A percentile compares a stretch with the other conserved stretches of the same genome.
Evolutionary conservation across 2,888 invertebrate genomes (phyloP).

Genomic region (Agonum fuliginosum): DNA sequence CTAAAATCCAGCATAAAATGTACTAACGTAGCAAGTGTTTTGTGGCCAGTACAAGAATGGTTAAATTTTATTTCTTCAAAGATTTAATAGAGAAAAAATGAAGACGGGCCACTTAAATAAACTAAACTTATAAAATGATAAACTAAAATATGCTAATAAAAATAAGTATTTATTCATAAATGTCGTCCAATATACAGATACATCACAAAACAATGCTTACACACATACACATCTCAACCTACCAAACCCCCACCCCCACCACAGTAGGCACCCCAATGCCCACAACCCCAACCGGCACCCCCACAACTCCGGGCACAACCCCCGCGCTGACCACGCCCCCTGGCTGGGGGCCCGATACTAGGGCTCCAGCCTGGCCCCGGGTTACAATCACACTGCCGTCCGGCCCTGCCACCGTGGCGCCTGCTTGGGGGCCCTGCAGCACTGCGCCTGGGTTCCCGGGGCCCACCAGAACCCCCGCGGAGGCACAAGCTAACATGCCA

Average conservation of each 20-base stretch:
- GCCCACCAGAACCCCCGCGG: constrained; percentile 39
- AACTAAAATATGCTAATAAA: not conserved
- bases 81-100: too few species aligned
- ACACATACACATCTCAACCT: constrained; percentile 24
- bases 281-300: constrained; percentile 48
- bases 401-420: constrained; percentile 66
- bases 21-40: too few species aligned
- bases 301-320: constrained; percentile 61
- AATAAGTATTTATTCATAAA: constrained; percentile 30
- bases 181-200: constrained; percentile 27
- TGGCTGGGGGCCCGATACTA: constrained; percentile 64
- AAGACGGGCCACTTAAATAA: not conserved
- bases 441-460: constrained; percentile 54
- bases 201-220: not conserved
- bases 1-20: too few species aligned
- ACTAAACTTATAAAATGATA: not conserved
- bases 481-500: not conserved
- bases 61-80: too few species aligned
- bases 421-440: constrained; percentile 37
- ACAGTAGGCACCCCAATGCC: not conserved
- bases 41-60: too few species aligned
- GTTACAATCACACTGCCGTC: constrained; percentile 73
- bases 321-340: constrained; percentile 65
- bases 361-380: constrained; percentile 67
- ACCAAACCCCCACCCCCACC: constrained; percentile 16